These are phyloP conservation scores for Xestia rhomboidea DNA, from an alignment of 2,888 invertebrate species.

Conservation along the genomic window DNA sequence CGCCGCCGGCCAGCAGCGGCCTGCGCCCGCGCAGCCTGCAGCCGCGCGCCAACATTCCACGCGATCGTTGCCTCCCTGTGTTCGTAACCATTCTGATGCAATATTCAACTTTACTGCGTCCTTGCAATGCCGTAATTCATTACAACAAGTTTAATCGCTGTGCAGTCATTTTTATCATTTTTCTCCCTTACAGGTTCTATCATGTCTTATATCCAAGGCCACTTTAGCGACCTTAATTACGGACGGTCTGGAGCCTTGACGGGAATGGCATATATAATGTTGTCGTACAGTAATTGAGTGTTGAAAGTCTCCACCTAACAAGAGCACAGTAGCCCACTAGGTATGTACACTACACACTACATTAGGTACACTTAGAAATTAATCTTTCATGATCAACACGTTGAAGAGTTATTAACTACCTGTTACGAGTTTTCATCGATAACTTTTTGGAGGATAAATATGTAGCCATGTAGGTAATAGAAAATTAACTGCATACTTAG, in stretches of 20 bases:
- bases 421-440: background rate
- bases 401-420: conserved; percentile 1
- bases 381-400: background rate
- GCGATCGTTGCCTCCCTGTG: conserved; percentile 88
- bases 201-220: conserved; percentile 83
- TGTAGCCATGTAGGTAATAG: background rate
- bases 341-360: background rate
- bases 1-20: conserved; percentile 63
- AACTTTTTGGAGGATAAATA: conserved; percentile 3
- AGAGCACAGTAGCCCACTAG: background rate
- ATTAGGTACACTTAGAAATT: conserved; percentile 7
- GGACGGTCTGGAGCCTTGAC: conserved; percentile 76
- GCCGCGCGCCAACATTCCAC: conserved; percentile 85
- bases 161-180: conserved; percentile 87
- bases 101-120: conserved; percentile 91
- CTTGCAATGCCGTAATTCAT: conserved; percentile 91
- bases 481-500: conserved; percentile 19
- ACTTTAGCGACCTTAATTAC: conserved; percentile 84
- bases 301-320: conserved; percentile 36
- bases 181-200: conserved; percentile 80
- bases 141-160: conserved; percentile 87
- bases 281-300: conserved; percentile 70
- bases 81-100: conserved; percentile 88
- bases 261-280: conserved; percentile 72
- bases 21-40: conserved; percentile 71